Evolutionary conservation across 2,113 vertebrate species (phyloP).

Genomic region (Turdus rufiventris): DNA sequence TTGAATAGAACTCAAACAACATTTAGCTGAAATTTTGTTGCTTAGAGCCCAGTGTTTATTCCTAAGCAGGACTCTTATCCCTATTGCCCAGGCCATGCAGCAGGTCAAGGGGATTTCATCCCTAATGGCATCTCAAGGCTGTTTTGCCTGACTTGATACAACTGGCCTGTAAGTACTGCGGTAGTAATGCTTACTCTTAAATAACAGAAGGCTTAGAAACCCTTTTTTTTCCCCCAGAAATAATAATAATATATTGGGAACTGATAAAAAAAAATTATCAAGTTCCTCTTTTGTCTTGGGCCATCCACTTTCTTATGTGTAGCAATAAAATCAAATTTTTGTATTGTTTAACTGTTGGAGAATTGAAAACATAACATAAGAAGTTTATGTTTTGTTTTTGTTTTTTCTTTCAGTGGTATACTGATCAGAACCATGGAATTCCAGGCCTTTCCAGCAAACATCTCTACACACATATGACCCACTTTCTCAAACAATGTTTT

Average conservation of each 20-base stretch:
- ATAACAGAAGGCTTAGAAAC: background rate
- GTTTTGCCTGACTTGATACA: background rate
- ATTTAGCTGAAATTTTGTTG: background rate
- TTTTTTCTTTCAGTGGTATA: slow-evolving; percentile 88
- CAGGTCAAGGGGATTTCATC: background rate
- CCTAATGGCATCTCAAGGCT: background rate
- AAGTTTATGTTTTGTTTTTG: background rate
- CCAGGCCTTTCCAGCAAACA: slow-evolving; percentile 83
- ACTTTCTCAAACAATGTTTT: slow-evolving; percentile 93
- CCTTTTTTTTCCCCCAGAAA: background rate
- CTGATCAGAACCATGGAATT: slow-evolving; percentile 88
- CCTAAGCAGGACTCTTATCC: background rate
- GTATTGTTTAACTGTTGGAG: background rate
- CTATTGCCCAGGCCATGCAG: background rate
- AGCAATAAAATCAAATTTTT: background rate
- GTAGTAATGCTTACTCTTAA: background rate
- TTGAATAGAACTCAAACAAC: background rate
- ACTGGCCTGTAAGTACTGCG: background rate
- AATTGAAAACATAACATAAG: background rate
- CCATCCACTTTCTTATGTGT: background rate
- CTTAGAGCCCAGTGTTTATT: background rate
- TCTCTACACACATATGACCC: slow-evolving; percentile 88
- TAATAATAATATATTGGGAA: background rate
- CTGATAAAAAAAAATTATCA: background rate
- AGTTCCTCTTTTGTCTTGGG: background rate